Percentiles rank a stretch among this genome's conserved stretches.
phyloP scores from a whole-genome alignment of 2,888 invertebrate genomes.

The Apodemia hepburni region DNA sequence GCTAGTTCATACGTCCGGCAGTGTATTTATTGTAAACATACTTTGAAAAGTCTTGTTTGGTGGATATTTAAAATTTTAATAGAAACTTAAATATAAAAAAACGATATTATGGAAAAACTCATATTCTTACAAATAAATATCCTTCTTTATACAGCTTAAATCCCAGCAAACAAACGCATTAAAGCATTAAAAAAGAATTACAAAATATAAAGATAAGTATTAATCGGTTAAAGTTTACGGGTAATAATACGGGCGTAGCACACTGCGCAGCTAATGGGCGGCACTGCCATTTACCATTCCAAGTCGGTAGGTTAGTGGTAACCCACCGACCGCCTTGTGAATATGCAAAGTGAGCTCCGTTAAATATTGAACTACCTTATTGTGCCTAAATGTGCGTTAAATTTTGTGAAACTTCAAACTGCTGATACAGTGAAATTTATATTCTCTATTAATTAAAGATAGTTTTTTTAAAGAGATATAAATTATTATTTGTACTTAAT shows the following conservation, averaged over 20 bases:
- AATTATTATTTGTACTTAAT: no score
- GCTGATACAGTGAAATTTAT: neutral
- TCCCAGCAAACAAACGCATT: no score
- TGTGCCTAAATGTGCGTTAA: slow-evolving; percentile 46
- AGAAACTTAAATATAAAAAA: no score
- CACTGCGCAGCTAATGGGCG: slow-evolving; percentile 43
- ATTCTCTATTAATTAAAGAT: neutral
- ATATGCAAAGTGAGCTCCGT: slow-evolving; percentile 67
- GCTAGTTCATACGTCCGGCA: no score
- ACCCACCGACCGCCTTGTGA: slow-evolving; percentile 59
- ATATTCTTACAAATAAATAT: no score
- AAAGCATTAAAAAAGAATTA: no score
- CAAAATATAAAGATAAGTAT: slow-evolving; percentile 18
- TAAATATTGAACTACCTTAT: slow-evolving; percentile 61
- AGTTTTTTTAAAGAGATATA: no score
- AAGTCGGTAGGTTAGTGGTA: slow-evolving; percentile 54
- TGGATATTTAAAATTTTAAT: no score
- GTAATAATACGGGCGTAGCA: slow-evolving; percentile 26
- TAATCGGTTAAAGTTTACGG: slow-evolving; percentile 37
- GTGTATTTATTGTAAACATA: no score
- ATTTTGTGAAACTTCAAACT: slow-evolving; percentile 21
- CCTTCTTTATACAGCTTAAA: no score
- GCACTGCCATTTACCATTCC: slow-evolving; percentile 69
- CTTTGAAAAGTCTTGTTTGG: no score
- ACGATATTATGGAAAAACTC: no score